Conservation (phyloP, 2,113 vertebrate species). For the Terrapene triunguis region DNA sequence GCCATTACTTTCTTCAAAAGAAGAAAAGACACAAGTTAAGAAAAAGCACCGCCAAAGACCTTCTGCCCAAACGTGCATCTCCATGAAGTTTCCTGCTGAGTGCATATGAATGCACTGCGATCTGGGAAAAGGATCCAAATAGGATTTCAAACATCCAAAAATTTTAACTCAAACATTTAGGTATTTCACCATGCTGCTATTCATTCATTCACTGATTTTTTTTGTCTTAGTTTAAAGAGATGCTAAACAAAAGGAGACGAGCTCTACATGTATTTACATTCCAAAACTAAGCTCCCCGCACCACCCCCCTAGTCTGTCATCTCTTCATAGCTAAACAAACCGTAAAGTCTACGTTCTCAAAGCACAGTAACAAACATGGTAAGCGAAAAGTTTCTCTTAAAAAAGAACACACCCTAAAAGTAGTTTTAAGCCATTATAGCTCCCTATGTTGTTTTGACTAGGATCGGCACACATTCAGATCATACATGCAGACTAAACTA, state of each 20-base stretch:
- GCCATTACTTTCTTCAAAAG: constrained; percentile 90
- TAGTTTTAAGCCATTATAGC: constrained; percentile 48
- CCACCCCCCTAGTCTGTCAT: constrained; percentile 83
- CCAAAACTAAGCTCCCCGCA: constrained; percentile 85
- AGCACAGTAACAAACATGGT: constrained; percentile 74
- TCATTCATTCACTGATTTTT: constrained; percentile 87
- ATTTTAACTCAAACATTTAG: constrained; percentile 88
- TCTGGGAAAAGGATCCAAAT: constrained; percentile 89
- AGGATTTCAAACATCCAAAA: constrained; percentile 90
- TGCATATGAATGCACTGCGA: constrained; percentile 85
- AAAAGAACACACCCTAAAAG: constrained; percentile 5
- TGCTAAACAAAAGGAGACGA: constrained; percentile 86
- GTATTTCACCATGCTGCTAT: constrained; percentile 87
- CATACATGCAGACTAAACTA: constrained; percentile 26
- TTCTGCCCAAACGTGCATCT: constrained; percentile 87
- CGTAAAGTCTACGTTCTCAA: constrained; percentile 79
- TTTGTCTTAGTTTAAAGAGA: constrained; percentile 89
- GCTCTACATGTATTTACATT: constrained; percentile 88
- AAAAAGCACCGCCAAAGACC: constrained; percentile 87
- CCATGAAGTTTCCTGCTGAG: constrained; percentile 87
- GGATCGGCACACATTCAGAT: not conserved
- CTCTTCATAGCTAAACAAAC: constrained; percentile 85
- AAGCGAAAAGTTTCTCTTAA: constrained; percentile 60
- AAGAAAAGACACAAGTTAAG: constrained; percentile 90
- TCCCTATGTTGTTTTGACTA: constrained; percentile 62